Base-by-base conservation (phyloP, 2,797 vertebrate genomes). In the Mallotus villosus region DNA sequence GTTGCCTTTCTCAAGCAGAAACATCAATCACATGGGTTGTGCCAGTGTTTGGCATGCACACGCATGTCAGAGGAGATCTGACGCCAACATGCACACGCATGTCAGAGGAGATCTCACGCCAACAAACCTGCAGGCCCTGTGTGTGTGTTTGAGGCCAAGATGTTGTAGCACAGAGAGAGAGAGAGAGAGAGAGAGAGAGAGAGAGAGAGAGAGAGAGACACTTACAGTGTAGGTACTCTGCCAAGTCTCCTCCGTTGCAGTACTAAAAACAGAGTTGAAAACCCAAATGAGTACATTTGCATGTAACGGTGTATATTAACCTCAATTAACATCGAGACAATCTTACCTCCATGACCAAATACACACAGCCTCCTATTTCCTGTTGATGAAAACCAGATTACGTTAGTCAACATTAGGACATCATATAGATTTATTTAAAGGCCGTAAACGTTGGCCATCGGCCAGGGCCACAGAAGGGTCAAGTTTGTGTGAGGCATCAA, bases 301-400 rank as follows among this genome's bases (percentile, higher is more conserved):
- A n/a, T 17, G 4, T 55, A 17, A 55, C 6, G 57, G 1, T 59
- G 57, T 59, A 24, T 24, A 46, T 11, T 5, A 22, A 59, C 12
- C 6, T 6, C 46, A n/a, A 63, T 53, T n/a, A 58, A 70, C 25
- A 14, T 59, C 11, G 17, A 49, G 70, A 16, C 58, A 21, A 72
- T 78, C 96, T 95, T 85, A 98, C 97, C 96, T 99, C 97, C 97
- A 99, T 99, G 84, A 99, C 95, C 70, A 99, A 94, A 86, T 99
- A 99, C 74, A 99, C 95, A 32, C 94, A 97, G 71, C 95, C 97
- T 37, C 95, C 95, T 86, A 96, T 92, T 77, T 99, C 97, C 97
- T 99, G 86, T 72, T 72, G 74, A 78, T 4, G 37, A 75, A 82
- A 78, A 14, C 60, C 60, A 86, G 14, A 85, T 12, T 58, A 58